Base-by-base conservation (phyloP, 2,797 vertebrate genomes). In the Florisuga fusca region DNA sequence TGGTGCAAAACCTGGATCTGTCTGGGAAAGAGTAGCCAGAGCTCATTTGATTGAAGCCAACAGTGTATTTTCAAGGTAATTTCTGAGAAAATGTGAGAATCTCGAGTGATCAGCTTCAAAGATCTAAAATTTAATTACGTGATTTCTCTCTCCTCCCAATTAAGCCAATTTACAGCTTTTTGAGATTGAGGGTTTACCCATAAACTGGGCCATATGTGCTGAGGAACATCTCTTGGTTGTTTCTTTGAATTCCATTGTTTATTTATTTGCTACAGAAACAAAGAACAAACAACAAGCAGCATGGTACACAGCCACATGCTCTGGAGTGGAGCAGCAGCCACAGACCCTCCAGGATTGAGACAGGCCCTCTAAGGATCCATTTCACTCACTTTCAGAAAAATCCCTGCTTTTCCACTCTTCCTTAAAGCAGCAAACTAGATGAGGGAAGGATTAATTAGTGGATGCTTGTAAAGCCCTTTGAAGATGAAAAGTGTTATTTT, bases 401-500 rank as follows among this genome's bases (percentile, higher is more conserved):
- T 36, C 62, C 23, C 64, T 59, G 67, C 51, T 74, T 91, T 87
- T 74, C 77, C 66, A 85, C 84, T 95, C 82, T 74, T 90, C 84
- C 86, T 94, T 88, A 58, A 94, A 95, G 92, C 45, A 68, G 75
- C 50, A 41, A 33, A 38, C 71, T 57, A 73, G 71, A 95, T 1
- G 59, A 91, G 46, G 67, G 57, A 84, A 91, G 51, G 64, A 94
- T 91, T 96, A 93, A 93, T 96, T 95, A 95, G 94, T 77, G 79
- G 88, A 90, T 95, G 90, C 79, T 89, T 83, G 81, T 81, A 91
- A 92, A 94, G 89, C 80, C 45, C 89, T 96, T 91, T 95, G 90
- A 97, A 95, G 93, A 97, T 90, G 73, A 89, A 87, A 94, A 93
- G 80, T 54, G 64, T 95, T 95, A 90, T 94, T 94, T 93, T 94